Evolutionary conservation across 2,113 vertebrate genomes (phyloP).

Genomic region (Plecotus auritus): DNA sequence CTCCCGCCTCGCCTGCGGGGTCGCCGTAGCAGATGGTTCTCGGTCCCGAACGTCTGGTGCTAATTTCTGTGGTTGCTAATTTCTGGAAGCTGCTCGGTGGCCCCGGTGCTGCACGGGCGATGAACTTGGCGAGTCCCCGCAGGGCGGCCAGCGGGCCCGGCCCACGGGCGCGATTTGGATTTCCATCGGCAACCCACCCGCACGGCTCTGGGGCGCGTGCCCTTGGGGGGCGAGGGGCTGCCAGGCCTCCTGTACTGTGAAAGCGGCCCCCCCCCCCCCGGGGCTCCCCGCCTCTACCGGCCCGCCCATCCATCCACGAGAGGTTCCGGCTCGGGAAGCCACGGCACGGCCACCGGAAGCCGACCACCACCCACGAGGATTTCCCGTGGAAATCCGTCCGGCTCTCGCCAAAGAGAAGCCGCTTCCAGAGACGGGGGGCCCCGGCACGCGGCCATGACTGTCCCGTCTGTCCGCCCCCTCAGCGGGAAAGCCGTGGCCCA

Average conservation of each 20-base stretch:
- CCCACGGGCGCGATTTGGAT: fast-evolving
- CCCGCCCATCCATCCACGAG: neutral
- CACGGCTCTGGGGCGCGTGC: neutral
- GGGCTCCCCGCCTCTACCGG: neutral
- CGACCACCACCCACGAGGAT: constrained; percentile 28
- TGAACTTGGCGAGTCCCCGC: constrained; percentile 32
- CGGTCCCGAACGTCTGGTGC: constrained; percentile 79
- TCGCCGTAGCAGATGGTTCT: constrained; percentile 58
- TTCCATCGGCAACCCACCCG: neutral
- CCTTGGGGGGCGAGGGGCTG: neutral
- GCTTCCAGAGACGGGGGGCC: neutral
- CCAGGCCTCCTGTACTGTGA: constrained; percentile 74
- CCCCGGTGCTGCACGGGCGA: neutral
- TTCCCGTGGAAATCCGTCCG: constrained; percentile 9
- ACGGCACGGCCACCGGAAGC: fast-evolving
- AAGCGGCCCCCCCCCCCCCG: constrained; percentile 19
- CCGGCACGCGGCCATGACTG: neutral
- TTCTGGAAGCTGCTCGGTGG: neutral
- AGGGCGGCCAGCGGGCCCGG: neutral
- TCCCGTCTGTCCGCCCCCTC: neutral
- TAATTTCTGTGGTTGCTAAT: constrained; percentile 76
- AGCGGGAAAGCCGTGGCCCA: constrained; percentile 63
- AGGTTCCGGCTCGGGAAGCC: neutral
- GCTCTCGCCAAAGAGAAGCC: constrained; percentile 41
- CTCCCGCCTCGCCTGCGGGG: neutral